These are phyloP conservation scores for Carlito syrichta DNA, from an alignment of 2,113 vertebrate species.

Conservation along the genomic window DNA sequence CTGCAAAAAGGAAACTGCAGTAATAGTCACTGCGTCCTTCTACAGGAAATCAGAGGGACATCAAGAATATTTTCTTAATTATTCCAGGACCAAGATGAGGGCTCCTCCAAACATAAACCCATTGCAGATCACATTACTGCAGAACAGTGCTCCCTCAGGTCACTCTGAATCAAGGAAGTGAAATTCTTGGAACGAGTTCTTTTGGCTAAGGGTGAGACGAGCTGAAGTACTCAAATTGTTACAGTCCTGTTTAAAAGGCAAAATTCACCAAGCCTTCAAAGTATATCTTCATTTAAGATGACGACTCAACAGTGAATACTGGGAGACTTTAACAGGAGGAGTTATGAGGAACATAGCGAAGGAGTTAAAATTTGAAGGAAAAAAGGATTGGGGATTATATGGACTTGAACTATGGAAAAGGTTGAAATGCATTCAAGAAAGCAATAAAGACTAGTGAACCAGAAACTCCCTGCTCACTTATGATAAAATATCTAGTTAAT, in stretches of 20 bases:
- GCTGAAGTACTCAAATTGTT: not conserved
- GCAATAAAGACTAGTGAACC: slow-evolving; percentile 81
- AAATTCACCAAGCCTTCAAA: slow-evolving; percentile 56
- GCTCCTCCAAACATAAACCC: not conserved
- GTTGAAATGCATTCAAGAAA: slow-evolving; percentile 82
- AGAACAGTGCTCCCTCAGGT: not conserved
- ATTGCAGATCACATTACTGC: not conserved
- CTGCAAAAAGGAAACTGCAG: not conserved
- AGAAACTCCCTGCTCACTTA: slow-evolving; percentile 83
- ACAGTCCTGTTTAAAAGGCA: slow-evolving; percentile 45
- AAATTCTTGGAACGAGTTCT: not conserved
- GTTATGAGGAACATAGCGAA: slow-evolving; percentile 70
- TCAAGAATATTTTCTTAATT: not conserved
- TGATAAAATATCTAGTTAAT: slow-evolving; percentile 85
- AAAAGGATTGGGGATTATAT: slow-evolving; percentile 81
- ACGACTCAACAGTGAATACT: not conserved
- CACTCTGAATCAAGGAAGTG: not conserved
- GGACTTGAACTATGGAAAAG: slow-evolving; percentile 77
- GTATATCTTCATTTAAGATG: slow-evolving; percentile 41
- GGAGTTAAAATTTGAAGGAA: slow-evolving; percentile 77
- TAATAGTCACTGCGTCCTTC: not conserved
- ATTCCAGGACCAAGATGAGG: not conserved
- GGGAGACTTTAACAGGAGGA: slow-evolving; percentile 65
- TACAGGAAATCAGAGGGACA: not conserved
- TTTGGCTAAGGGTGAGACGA: not conserved